Evolutionary conservation across 2,888 invertebrate genomes (phyloP).

Genomic region (Ennomos fuscantarius): DNA sequence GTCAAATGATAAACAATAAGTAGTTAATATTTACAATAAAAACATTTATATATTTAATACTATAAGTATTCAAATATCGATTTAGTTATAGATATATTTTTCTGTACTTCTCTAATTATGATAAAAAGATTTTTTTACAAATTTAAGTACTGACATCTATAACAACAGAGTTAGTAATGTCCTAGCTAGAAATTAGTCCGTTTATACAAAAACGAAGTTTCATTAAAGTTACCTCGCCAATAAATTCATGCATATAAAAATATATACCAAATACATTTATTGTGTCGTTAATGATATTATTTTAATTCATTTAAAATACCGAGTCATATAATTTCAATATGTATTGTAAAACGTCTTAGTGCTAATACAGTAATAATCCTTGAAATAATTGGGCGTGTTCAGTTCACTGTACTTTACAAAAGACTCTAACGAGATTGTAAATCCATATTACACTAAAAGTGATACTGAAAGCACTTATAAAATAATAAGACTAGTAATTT

Average conservation of each 20-base stretch:
- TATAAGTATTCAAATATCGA: slow-evolving; percentile 63
- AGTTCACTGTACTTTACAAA: slow-evolving; percentile 13
- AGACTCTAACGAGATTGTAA: slow-evolving; percentile 13
- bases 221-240: slow-evolving; percentile 60
- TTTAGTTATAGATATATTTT: slow-evolving; percentile 60
- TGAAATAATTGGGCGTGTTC: slow-evolving; percentile 17
- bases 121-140: slow-evolving; percentile 60
- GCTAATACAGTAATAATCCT: slow-evolving; percentile 56
- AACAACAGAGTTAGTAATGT: slow-evolving; percentile 59
- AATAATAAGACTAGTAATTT: slow-evolving; percentile 63
- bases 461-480: slow-evolving; percentile 45
- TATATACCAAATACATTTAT: slow-evolving; percentile 76
- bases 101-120: slow-evolving; percentile 64
- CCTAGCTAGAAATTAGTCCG: slow-evolving; percentile 46
- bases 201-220: slow-evolving; percentile 58
- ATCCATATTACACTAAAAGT: slow-evolving; percentile 28
- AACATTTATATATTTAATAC: slow-evolving; percentile 69
- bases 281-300: slow-evolving; percentile 62
- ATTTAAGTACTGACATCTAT: slow-evolving; percentile 75
- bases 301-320: slow-evolving; percentile 60
- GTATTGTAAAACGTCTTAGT: slow-evolving; percentile 59
- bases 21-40: slow-evolving; percentile 61
- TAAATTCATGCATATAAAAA: slow-evolving; percentile 81
- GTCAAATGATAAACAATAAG: slow-evolving; percentile 50
- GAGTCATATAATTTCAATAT: slow-evolving; percentile 56